A percentile compares a stretch with the other conserved stretches of the same genome.
Evolutionary conservation across 2,888 invertebrate species (phyloP).

Genomic region (Noctuana brunneofusca): DNA sequence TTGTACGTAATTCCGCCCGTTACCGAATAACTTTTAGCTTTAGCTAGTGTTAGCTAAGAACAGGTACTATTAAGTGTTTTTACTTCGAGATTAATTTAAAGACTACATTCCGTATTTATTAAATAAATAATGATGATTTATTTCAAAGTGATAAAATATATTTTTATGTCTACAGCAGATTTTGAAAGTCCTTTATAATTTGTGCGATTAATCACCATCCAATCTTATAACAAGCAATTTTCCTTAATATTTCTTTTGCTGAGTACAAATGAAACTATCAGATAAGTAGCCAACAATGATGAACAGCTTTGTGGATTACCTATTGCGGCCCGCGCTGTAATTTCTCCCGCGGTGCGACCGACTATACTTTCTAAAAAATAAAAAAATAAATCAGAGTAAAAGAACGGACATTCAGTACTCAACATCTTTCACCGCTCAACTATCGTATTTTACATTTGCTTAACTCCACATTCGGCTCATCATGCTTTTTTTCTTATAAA

Average conservation of each 20-base stretch:
- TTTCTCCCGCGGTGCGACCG: slow-evolving; percentile 77
- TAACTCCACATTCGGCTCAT: slow-evolving; percentile 50
- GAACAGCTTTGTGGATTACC: slow-evolving; percentile 66
- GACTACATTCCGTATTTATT: slow-evolving; percentile 61
- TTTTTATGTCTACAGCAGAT: slow-evolving; percentile 27
- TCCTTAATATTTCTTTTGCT: slow-evolving; percentile 30
- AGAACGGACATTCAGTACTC: slow-evolving; percentile 74
- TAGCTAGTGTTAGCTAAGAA: slow-evolving; percentile 70
- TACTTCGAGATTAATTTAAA: slow-evolving; percentile 57
- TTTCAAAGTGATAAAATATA: slow-evolving; percentile 23
- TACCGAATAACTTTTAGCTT: slow-evolving; percentile 73
- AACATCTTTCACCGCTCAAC: slow-evolving; percentile 78
- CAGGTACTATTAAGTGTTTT: slow-evolving; percentile 61
- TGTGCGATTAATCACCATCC: slow-evolving; percentile 27
- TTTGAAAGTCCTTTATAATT: slow-evolving; percentile 23
- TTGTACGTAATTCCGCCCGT: slow-evolving; percentile 80
- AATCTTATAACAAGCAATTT: slow-evolving; percentile 31
- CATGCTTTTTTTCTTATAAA: slow-evolving; percentile 50
- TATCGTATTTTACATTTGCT: slow-evolving; percentile 58
- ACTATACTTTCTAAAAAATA: slow-evolving; percentile 81
- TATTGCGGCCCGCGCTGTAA: slow-evolving; percentile 67
- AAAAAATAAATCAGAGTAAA: slow-evolving; percentile 69
- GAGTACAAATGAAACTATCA: slow-evolving; percentile 51
- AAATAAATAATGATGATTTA: slow-evolving; percentile 16
- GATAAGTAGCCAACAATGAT: slow-evolving; percentile 68